phyloP scores from a whole-genome alignment of 2,797 vertebrate genomes.

The Heterohyrax brucei region DNA sequence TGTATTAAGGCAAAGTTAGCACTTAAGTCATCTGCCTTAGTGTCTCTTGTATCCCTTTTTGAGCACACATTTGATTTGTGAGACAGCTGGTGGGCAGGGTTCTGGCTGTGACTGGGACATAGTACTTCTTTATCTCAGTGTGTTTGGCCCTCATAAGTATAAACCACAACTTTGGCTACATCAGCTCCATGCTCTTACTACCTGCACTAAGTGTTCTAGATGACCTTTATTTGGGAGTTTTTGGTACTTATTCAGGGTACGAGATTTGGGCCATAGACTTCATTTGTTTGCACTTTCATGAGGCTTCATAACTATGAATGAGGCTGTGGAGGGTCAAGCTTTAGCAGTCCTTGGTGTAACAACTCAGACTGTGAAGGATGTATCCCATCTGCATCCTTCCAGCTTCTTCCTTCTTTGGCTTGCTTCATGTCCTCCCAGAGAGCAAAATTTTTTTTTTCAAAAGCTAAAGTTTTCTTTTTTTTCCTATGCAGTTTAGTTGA shows the following conservation, averaged over 20 bases:
- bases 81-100: constrained; percentile 26
- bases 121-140: constrained; percentile 48
- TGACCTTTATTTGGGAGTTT: constrained; percentile 10
- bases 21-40: constrained; percentile 2
- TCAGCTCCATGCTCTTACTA: constrained; percentile 39
- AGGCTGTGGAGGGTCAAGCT: not conserved
- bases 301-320: not conserved
- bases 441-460: constrained; percentile 1
- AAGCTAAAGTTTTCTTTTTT: not conserved
- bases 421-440: not conserved
- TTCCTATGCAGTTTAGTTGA: not conserved
- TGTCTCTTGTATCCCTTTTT: not conserved
- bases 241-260: constrained; percentile 52
- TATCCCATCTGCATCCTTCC: not conserved
- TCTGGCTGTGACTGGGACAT: not conserved
- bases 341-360: not conserved
- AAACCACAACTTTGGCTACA: not conserved
- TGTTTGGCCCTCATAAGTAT: not conserved
- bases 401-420: not conserved
- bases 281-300: not conserved
- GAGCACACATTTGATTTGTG: constrained; percentile 38
- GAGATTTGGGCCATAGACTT: constrained; percentile 8
- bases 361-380: not conserved
- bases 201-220: constrained; percentile 42
- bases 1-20: constrained; percentile 16